Base-by-base conservation (phyloP, 1,140 invertebrate genomes). In the Drosophila willistoni region DNA sequence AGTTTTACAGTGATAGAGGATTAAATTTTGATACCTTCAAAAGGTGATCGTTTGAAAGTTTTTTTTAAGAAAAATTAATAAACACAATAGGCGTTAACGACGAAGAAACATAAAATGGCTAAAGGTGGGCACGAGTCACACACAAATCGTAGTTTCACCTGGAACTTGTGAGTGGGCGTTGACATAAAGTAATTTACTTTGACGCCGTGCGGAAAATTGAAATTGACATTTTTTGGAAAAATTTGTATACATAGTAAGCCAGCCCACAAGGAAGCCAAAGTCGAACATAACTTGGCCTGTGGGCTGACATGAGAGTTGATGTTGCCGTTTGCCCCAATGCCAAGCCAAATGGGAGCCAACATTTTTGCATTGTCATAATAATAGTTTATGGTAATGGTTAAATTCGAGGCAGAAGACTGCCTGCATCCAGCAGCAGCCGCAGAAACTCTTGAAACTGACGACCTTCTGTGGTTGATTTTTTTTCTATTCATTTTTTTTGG, bases 121-220 rank as follows among this genome's bases (percentile, higher is more conserved):
- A 51, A 47, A 51, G 44, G 64, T 72, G 64, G 41, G 73, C 76
- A 79, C 76, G 72, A 61, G 76, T 29, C 71, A 57, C 25, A 57
- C 25, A 69, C 33, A 39, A 36, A 10, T 59, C 56, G 14, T 12
- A n/a, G 34, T 39, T 19, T 7, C 39, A 7, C 22, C 29, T 56
- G 36, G 19, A 29, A 29, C 22, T 25, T 36, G 44, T 19, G 36
- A 41, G 71, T 71, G 72, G 68, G 68, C 72, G 68, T 76, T 62
- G 44, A 47, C 64, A 71, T 75, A 68, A 75, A 73, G 68, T 75
- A 78, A 78, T 78, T 78, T 75, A 68, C 56, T 60, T 64, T 57
- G 64, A 74, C 76, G 72, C 68, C 60, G 39, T 55, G 68, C 54
- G 22, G 66, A 70, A 77, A 75, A 78, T 78, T 75, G 72, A 78